Evolutionary conservation across 2,113 vertebrate species (phyloP).

Genomic region (Sula dactylatra): DNA sequence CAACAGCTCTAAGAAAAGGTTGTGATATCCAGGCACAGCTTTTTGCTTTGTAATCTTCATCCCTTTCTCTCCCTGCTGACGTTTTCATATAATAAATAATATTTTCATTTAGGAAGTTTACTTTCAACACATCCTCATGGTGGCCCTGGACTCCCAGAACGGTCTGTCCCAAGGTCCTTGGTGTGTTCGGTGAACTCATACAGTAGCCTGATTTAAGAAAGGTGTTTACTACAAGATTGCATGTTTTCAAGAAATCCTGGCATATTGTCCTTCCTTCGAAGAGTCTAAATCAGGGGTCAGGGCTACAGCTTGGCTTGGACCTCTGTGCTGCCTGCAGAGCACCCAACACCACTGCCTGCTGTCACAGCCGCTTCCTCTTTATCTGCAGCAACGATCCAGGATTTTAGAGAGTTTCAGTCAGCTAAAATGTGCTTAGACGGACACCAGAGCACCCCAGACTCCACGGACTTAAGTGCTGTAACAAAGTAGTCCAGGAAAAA

Average conservation of each 20-base stretch:
- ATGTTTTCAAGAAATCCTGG: not conserved
- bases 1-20: accelerated
- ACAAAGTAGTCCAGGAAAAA: not conserved
- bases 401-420: not conserved
- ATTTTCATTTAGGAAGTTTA: not conserved
- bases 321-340: not conserved
- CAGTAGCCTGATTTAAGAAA: not conserved
- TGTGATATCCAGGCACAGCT: accelerated
- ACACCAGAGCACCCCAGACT: not conserved
- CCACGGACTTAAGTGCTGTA: not conserved
- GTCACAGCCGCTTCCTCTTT: not conserved
- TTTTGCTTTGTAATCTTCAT: not conserved
- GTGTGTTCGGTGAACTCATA: not conserved
- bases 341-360: not conserved
- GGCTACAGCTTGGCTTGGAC: not conserved
- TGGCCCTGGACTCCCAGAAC: too few relatives aligned
- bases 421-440: not conserved
- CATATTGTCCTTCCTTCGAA: not conserved
- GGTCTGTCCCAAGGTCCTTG: not conserved
- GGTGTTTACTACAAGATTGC: not conserved
- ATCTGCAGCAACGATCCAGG: not conserved
- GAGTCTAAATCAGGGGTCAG: accelerated
- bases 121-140: accelerated
- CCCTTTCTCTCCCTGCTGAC: not conserved
- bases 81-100: not conserved